phyloP scores from a whole-genome alignment of 2,797 vertebrate species.

The Liparis tanakae region DNA sequence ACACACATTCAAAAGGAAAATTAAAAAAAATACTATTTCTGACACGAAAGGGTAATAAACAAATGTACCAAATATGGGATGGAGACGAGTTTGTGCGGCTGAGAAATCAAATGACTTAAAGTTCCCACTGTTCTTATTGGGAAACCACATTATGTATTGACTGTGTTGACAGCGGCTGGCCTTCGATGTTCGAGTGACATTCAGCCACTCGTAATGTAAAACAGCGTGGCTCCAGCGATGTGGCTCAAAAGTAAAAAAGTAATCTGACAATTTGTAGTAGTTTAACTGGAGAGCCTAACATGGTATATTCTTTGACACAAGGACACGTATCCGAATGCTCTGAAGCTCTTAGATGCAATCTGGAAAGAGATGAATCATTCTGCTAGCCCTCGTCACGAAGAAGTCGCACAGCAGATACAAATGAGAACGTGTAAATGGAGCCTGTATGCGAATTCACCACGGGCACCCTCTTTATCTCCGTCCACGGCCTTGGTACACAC shows the following conservation, averaged over 20 bases:
- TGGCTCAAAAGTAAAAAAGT: slow-evolving; percentile 23
- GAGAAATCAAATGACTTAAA: slow-evolving; percentile 45
- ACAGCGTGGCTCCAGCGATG: slow-evolving; percentile 33
- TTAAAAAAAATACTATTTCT: slow-evolving; percentile 1
- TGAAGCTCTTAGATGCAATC: slow-evolving; percentile 27
- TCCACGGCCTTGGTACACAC: slow-evolving; percentile 34
- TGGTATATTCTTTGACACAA: not conserved
- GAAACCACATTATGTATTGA: slow-evolving; percentile 59
- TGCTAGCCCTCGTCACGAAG: slow-evolving; percentile 6
- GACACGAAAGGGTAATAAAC: slow-evolving; percentile 17
- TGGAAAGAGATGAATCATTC: slow-evolving; percentile 49
- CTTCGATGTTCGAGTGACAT: slow-evolving; percentile 49
- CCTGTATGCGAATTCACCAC: slow-evolving; percentile 43
- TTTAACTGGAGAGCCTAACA: not conserved
- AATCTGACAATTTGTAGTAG: slow-evolving; percentile 9
- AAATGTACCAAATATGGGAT: slow-evolving; percentile 23
- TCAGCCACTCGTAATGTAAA: slow-evolving; percentile 48
- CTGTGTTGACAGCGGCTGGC: slow-evolving; percentile 56
- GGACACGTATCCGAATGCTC: not conserved
- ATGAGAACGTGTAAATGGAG: slow-evolving; percentile 59
- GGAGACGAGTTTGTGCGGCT: slow-evolving; percentile 3
- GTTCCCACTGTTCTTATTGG: slow-evolving; percentile 51
- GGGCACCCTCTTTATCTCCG: slow-evolving; percentile 57
- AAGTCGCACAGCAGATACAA: slow-evolving; percentile 49
- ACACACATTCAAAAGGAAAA: slow-evolving; percentile 13